Percentiles rank a stretch among this genome's conserved stretches.
Evolutionary conservation across 2,113 vertebrate genomes (phyloP).

Genomic region (Herpetotheres cachinnans): DNA sequence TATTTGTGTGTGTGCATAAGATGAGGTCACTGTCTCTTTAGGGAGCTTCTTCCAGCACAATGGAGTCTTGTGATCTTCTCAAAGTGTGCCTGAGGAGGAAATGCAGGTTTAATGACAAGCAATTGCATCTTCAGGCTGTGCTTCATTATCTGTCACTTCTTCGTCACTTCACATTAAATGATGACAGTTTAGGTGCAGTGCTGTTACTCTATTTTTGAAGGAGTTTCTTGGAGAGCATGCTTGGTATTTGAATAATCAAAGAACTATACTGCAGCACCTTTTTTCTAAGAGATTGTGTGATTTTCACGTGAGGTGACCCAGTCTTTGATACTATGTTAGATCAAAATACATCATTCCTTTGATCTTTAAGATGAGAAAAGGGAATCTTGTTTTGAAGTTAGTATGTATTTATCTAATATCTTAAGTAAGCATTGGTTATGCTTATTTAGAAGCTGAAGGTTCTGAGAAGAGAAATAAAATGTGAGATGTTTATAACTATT

Average conservation of each 20-base stretch:
- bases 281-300: not conserved
- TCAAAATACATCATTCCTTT: not conserved
- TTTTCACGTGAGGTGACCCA: not conserved
- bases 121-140: not conserved
- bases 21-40: not conserved
- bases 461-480: not conserved
- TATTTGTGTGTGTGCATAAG: not conserved
- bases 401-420: not conserved
- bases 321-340: not conserved
- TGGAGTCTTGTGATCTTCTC: not conserved
- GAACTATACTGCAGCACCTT: not conserved
- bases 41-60: not conserved
- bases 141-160: conserved; percentile 16
- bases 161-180: not conserved
- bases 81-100: not conserved
- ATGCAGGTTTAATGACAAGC: not conserved
- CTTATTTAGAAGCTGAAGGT: not conserved
- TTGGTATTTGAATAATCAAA: conserved; percentile 37
- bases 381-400: not conserved
- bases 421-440: not conserved
- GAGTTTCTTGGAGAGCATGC: not conserved
- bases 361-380: not conserved
- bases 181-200: not conserved
- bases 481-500: not conserved
- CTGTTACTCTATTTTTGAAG: not conserved